These are phyloP conservation scores for Beroe forskalii DNA, from an alignment of 37 sponge, comb jelly and placozoan species.

Conservation along the genomic window DNA sequence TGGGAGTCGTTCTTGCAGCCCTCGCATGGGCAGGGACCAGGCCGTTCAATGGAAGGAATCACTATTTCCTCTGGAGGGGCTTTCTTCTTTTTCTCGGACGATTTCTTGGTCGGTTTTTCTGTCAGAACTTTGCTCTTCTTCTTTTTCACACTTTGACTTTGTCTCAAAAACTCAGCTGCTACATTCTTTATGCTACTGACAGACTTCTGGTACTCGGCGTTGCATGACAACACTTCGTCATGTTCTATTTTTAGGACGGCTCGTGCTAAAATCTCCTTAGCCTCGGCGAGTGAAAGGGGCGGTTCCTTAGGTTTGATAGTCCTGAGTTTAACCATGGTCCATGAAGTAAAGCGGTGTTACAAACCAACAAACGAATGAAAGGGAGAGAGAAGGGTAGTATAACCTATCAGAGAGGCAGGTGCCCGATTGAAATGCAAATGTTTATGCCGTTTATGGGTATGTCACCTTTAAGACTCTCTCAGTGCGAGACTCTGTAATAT, in stretches of 20 bases:
- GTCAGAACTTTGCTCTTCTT: neutral
- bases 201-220: neutral
- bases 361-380: neutral
- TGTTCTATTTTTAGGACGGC: neutral
- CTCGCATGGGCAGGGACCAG: conserved; percentile 38
- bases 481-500: too few relatives aligned
- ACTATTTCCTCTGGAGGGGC: neutral
- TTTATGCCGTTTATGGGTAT: neutral
- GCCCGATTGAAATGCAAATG: neutral
- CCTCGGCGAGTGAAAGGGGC: conserved; percentile 7
- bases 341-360: neutral
- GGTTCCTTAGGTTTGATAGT: conserved; percentile 68
- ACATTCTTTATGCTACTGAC: neutral
- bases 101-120: neutral
- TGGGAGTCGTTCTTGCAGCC: conserved; percentile 2
- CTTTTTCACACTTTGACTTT: neutral
- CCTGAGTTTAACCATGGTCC: conserved; percentile 77
- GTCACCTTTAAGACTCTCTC: neutral
- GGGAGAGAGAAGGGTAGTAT: neutral
- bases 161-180: neutral
- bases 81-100: neutral
- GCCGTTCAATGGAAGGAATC: neutral
- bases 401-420: neutral
- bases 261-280: conserved; percentile 1
- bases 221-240: neutral